These are phyloP conservation scores for Cotesia chilonis DNA, from an alignment of 1,140 invertebrate genomes.

Conservation along the genomic window DNA sequence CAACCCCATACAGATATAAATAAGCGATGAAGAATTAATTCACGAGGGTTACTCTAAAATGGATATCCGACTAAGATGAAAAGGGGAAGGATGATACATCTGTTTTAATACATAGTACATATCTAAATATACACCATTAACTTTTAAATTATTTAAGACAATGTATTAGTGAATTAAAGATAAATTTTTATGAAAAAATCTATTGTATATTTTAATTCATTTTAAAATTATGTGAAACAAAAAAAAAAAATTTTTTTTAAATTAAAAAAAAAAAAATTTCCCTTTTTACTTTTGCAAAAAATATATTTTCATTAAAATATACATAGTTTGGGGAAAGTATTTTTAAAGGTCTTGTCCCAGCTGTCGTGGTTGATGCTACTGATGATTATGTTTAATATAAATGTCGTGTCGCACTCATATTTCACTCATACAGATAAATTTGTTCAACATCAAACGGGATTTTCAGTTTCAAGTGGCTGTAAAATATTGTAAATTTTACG, in stretches of 20 bases:
- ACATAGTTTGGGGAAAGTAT: constrained; percentile 39
- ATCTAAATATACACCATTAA: too few species aligned
- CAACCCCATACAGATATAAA: not conserved
- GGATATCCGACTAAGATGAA: not conserved
- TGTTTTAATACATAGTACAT: not conserved
- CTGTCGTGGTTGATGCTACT: constrained; percentile 57
- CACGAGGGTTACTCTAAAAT: constrained; percentile 9
- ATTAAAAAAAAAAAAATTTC: too few species aligned
- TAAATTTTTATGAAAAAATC: too few species aligned
- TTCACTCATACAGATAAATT: constrained; percentile 59
- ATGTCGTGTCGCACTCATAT: constrained; percentile 53
- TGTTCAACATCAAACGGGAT: constrained; percentile 20
- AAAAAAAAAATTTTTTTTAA: too few species aligned
- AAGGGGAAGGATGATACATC: not conserved
- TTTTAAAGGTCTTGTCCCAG: constrained; percentile 42
- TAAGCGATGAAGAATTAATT: constrained; percentile 5
- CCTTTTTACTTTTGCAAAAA: not conserved
- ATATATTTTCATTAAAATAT: constrained; percentile 6
- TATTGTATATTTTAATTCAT: not conserved
- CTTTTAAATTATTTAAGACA: too few species aligned
- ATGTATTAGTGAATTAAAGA: too few species aligned
- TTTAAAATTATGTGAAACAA: too few species aligned
- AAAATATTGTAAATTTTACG: constrained; percentile 19
- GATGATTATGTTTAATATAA: constrained; percentile 43
- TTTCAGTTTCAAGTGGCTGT: too few species aligned